phyloP scores from a whole-genome alignment of 2,113 vertebrate genomes.

The Phoenicopterus ruber region DNA sequence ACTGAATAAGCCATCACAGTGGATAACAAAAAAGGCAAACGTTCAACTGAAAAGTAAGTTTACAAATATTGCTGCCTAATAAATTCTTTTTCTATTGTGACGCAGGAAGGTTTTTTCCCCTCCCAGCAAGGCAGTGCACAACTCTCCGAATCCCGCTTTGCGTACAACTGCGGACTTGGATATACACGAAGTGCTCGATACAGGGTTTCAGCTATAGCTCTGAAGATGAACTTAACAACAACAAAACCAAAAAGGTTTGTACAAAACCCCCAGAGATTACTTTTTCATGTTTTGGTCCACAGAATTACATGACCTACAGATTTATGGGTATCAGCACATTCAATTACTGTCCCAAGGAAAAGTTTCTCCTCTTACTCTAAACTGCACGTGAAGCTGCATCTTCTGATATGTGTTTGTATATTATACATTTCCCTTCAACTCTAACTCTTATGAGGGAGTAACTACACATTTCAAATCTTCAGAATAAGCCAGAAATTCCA shows the following conservation, averaged over 20 bases:
- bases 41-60: too few species aligned
- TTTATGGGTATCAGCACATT: neutral
- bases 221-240: neutral
- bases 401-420: neutral
- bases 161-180: neutral
- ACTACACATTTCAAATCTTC: slow-evolving; percentile 10
- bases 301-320: neutral
- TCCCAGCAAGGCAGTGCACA: neutral
- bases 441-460: neutral
- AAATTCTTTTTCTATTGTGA: too few species aligned
- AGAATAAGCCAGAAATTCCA: slow-evolving; percentile 26
- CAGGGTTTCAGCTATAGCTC: neutral
- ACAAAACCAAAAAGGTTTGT: neutral
- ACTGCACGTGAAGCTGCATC: neutral
- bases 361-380: neutral
- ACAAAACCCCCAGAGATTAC: neutral
- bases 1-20: neutral
- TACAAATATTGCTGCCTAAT: too few species aligned
- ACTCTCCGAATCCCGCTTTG: neutral
- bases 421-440: neutral
- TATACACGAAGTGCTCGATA: neutral
- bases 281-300: slow-evolving; percentile 1
- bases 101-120: too few species aligned
- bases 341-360: neutral
- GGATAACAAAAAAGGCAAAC: neutral